phyloP scores from a whole-genome alignment of 2,888 invertebrate genomes.

The Acanthoscelides obtectus region DNA sequence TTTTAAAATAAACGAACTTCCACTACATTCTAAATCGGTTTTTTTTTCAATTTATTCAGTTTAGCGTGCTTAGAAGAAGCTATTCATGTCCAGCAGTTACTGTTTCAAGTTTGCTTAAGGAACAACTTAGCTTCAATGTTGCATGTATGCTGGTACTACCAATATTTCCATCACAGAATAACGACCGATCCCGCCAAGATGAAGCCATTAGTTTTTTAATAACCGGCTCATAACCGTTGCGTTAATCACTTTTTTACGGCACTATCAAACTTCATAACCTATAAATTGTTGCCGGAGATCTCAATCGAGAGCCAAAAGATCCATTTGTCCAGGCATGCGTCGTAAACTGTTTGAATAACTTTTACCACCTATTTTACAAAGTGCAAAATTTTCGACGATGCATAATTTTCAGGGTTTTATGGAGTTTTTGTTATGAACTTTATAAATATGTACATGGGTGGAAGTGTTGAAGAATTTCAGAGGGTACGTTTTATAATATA shows the following conservation, averaged over 20 bases:
- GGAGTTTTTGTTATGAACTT: background rate
- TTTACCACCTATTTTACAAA: conserved; percentile 28
- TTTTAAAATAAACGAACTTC: too few relatives aligned
- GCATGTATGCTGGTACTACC: background rate
- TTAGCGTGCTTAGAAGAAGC: too few relatives aligned
- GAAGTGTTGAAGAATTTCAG: background rate
- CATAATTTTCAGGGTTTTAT: conserved; percentile 10
- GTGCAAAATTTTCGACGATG: conserved; percentile 25
- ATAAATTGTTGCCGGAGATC: background rate
- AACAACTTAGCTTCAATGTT: background rate
- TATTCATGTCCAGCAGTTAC: too few relatives aligned
- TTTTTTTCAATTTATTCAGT: too few relatives aligned
- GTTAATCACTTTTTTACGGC: background rate
- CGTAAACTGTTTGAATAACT: conserved; percentile 9
- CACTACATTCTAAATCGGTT: too few relatives aligned
- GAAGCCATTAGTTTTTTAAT: background rate
- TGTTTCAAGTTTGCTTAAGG: background rate
- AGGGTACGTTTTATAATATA: too few relatives aligned
- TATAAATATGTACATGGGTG: background rate
- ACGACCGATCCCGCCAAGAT: background rate
- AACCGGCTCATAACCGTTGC: background rate
- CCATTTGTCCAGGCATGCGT: background rate
- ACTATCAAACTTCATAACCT: background rate
- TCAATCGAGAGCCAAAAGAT: background rate
- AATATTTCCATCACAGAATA: background rate